Evolutionary conservation across 2,888 invertebrate species (phyloP).

Genomic region (Germaria angustata): DNA sequence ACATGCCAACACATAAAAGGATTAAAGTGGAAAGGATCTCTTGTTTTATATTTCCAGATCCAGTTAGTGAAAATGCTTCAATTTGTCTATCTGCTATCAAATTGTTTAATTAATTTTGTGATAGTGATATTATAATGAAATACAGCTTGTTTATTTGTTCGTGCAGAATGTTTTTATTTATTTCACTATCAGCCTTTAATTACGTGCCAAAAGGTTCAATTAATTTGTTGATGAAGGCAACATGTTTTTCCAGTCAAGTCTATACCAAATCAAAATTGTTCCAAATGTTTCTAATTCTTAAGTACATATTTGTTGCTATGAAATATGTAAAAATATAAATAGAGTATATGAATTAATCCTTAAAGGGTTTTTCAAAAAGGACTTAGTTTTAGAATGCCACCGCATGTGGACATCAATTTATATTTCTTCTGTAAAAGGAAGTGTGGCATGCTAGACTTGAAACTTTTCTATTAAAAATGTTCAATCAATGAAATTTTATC

Average conservation of each 20-base stretch:
- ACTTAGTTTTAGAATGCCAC: no score
- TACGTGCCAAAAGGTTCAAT: background rate
- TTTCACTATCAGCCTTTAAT: background rate
- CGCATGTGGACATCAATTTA: no score
- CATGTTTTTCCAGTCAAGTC: background rate
- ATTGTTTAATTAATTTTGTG: background rate
- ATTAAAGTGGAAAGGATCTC: no score
- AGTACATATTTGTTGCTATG: background rate
- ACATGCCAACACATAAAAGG: no score
- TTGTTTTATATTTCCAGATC: no score
- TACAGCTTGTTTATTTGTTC: background rate
- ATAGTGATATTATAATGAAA: background rate
- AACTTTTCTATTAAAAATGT: no score
- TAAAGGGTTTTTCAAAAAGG: no score
- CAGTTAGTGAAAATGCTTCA: background rate
- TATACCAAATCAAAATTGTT: background rate
- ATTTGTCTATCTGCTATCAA: background rate
- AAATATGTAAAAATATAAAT: no score
- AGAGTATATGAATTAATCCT: no score
- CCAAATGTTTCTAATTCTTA: background rate
- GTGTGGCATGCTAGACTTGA: no score
- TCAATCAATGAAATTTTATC: no score
- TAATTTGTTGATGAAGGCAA: background rate
- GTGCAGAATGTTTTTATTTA: background rate
- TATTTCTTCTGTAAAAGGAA: no score